These are phyloP conservation scores for rat (Rattus norvegicus) DNA, from an alignment of 2,113 vertebrate species.

Conservation along the genomic window DNA sequence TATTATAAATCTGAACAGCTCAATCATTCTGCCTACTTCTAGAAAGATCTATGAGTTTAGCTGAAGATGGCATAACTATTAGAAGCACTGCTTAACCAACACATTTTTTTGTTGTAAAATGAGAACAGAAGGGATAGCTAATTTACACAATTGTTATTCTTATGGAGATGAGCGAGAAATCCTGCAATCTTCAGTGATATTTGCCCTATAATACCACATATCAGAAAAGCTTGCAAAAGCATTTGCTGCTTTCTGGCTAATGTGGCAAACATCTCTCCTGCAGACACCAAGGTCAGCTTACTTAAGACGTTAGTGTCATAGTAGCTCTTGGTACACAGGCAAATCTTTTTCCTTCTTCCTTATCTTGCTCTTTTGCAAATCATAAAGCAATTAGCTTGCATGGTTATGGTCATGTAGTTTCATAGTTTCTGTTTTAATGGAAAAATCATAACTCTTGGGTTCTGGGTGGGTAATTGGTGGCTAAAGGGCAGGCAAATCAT, in stretches of 20 bases:
- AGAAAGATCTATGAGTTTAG: constrained; percentile 1
- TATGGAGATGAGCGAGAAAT: not conserved
- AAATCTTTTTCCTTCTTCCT: not conserved
- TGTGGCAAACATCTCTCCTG: not conserved
- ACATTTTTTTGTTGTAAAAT: constrained; percentile 17
- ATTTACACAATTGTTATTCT: constrained; percentile 36
- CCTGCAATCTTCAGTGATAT: not conserved
- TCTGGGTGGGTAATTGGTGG: constrained; percentile 15
- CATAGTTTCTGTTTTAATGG: constrained; percentile 33
- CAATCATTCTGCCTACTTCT: not conserved
- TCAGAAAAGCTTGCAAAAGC: not conserved
- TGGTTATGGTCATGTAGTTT: not conserved
- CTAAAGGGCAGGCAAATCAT: constrained; percentile 62
- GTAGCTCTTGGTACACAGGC: not conserved
- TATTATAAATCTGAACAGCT: not conserved
- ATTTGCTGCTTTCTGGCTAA: not conserved
- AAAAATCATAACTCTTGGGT: constrained; percentile 17
- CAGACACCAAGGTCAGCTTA: not conserved
- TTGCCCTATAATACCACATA: not conserved
- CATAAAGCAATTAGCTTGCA: constrained; percentile 39
- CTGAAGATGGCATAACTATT: not conserved
- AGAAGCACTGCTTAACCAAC: constrained; percentile 10
- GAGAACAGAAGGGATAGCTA: not conserved
- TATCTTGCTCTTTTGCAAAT: constrained; percentile 8
- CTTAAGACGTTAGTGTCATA: not conserved